Base-by-base conservation (phyloP, 2,797 vertebrate species). In the Alfaro cultratus region DNA sequence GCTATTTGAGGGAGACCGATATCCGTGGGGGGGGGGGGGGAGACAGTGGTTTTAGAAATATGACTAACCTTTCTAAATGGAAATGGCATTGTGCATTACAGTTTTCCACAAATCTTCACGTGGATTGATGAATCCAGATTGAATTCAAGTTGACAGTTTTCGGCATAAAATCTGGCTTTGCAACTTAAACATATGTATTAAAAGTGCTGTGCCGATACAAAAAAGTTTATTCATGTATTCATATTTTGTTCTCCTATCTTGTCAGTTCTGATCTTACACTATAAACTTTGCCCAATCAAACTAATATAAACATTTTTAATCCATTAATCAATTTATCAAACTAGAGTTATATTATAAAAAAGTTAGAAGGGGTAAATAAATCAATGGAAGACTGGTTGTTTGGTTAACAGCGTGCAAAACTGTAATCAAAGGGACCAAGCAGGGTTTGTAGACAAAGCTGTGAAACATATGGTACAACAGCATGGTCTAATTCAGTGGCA, bases 401-500 rank as follows among this genome's bases (percentile, higher is more conserved):
- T 51, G 53, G 79, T 90, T 92, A 92, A 93, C 93, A 89, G 85
- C 34, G 89, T 93, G 92, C 86, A 89, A 91, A 92, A 46, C 85
- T 89, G 91, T 92, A 90, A 94, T 94, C 90, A 93, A 90, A 86
- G 86, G 79, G 84, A 87, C 82, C 87, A 87, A 87, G 87, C 91
- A 88, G 87, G 87, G 89, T 83, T 88, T 86, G 82, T 78, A 87
- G 89, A 87, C 80, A 79, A 86, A 87, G 87, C 91, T 91, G 91
- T 82, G 91, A 91, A 92, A 87, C 94, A 95, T 93, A 94, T 93
- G 93, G 90, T 82, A 80, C 76, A 78, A 86, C 93, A 93, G 93
- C 91, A 84, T 68, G 88, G 62, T 81, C 70, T 55, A 71, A 86
- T 89, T 91, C 85, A 82, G 78, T 78, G 88, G 81, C 79, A 41